These are phyloP conservation scores for Chlorocebus sabaeus DNA, from an alignment of 2,113 vertebrate genomes.

Conservation along the genomic window DNA sequence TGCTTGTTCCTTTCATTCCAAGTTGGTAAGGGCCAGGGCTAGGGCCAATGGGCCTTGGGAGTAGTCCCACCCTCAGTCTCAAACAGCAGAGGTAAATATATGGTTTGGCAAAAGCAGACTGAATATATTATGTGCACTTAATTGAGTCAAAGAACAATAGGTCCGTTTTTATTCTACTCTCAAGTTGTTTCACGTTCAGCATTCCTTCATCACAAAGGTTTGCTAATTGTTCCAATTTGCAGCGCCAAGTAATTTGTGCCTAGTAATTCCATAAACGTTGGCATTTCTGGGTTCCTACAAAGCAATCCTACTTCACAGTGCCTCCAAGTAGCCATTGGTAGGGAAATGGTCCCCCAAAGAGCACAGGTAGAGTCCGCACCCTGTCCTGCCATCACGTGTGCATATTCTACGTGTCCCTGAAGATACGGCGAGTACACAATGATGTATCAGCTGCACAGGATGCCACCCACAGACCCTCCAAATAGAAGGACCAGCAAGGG, in stretches of 20 bases:
- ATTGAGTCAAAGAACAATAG: conserved; percentile 49
- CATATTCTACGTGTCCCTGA: fast-evolving
- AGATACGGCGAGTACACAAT: neutral
- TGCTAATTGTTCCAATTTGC: conserved; percentile 64
- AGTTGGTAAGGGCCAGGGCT: neutral
- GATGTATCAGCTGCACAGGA: neutral
- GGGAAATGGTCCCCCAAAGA: neutral
- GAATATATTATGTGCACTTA: conserved; percentile 29
- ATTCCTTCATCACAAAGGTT: conserved; percentile 58
- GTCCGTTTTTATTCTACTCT: conserved; percentile 57
- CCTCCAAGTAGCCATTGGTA: neutral
- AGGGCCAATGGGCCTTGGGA: neutral
- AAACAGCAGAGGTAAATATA: neutral
- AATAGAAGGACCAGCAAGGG: neutral
- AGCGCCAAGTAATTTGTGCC: conserved; percentile 58
- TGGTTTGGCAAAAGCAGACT: conserved; percentile 40
- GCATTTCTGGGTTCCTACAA: conserved; percentile 35
- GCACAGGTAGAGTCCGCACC: neutral
- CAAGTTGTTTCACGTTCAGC: conserved; percentile 57
- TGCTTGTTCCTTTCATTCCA: neutral
- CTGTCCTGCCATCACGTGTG: fast-evolving
- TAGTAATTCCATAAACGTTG: conserved; percentile 47
- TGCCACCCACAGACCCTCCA: neutral
- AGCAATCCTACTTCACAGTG: neutral
- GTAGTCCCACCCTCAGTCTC: neutral